Percentiles rank a stretch among this genome's conserved stretches.
Evolutionary conservation across 92 coral and sea anemone species (phyloP).

Genomic region (Porites evermanni): DNA sequence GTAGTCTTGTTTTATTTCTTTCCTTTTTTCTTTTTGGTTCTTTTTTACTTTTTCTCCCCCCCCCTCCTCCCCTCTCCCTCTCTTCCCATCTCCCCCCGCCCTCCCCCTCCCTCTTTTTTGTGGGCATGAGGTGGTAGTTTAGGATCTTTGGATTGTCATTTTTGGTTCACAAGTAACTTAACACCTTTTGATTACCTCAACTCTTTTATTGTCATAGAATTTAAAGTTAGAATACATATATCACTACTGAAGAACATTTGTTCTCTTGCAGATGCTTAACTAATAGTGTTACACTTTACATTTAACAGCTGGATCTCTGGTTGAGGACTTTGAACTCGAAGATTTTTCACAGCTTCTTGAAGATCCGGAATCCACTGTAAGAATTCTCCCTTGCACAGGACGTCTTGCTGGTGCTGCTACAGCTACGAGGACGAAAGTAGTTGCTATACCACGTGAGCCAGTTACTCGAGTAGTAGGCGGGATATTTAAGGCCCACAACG

Average conservation of each 20-base stretch:
- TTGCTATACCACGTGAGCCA: slow-evolving; percentile 63
- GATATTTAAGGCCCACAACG: slow-evolving; percentile 66
- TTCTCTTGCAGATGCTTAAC: too few species aligned
- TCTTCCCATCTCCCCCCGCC: too few species aligned
- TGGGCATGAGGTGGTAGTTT: too few species aligned
- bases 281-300: background rate
- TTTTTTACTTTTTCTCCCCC: too few species aligned
- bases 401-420: slow-evolving; percentile 28
- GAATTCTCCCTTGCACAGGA: slow-evolving; percentile 50
- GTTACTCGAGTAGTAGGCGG: slow-evolving; percentile 9
- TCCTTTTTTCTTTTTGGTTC: too few species aligned
- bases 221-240: background rate
- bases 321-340: background rate
- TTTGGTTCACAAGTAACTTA: slow-evolving; percentile 9
- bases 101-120: too few species aligned
- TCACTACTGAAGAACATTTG: background rate
- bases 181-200: slow-evolving; percentile 13
- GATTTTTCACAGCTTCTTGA: slow-evolving; percentile 55
- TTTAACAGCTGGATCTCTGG: background rate
- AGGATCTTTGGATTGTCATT: background rate
- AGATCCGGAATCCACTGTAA: slow-evolving; percentile 66
- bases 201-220: background rate
- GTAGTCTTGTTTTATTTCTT: too few species aligned
- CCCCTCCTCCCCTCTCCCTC: too few species aligned
- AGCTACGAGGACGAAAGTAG: slow-evolving; percentile 50